Base-by-base conservation (phyloP, 2,888 invertebrate genomes). In the Drosophila antonietae region DNA sequence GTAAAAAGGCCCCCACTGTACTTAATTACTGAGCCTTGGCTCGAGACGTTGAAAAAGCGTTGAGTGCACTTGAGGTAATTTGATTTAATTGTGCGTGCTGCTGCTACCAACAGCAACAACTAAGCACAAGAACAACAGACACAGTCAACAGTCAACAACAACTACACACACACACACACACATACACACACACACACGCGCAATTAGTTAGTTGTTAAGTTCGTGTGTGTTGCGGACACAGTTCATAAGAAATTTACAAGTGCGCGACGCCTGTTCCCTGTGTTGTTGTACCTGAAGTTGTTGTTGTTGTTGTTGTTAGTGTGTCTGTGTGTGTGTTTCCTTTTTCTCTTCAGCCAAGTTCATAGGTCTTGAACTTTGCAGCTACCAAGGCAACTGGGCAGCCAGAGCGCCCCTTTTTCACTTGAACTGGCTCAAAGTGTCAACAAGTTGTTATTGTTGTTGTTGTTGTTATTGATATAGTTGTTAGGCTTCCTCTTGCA, bases 21-120 rank as follows among this genome's bases (percentile, higher is more conserved):
- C 89, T 88, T 88, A 84, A 84, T 84, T 88, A 87, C 81, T 61
- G 71, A 60, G 75, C 63, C 67, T 46, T 62, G 56, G 44, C 53
- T 53, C 10, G 62, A 55, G 75, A 71, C 68, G 79, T 71, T 72
- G 81, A 83, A 68, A 83, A 81, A 78, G 72, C 69, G 70, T 59
- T 73, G 76, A 85, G 85, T 88, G 85, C 81, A 83, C 86, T 86
- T 78, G 75, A 85, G 89, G 88, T 86, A 89, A 86, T 88, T 86
- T 89, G 89, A 86, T 86, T 89, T 89, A 89, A 86, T 86, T 86
- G 89, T 88, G 83, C 86, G 83, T 88, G 86, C 72, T 73, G 59
- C 58, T 53, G 14, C 33, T 43, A 6, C 10, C 46, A 12, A n/a
- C 46, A 33, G 47, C 10, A 69, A 65, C 10, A 69, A 65, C 39